A percentile compares a stretch with the other conserved stretches of the same genome.
phyloP scores from a whole-genome alignment of 2,797 vertebrate genomes.

The Coregonus suidteri region DNA sequence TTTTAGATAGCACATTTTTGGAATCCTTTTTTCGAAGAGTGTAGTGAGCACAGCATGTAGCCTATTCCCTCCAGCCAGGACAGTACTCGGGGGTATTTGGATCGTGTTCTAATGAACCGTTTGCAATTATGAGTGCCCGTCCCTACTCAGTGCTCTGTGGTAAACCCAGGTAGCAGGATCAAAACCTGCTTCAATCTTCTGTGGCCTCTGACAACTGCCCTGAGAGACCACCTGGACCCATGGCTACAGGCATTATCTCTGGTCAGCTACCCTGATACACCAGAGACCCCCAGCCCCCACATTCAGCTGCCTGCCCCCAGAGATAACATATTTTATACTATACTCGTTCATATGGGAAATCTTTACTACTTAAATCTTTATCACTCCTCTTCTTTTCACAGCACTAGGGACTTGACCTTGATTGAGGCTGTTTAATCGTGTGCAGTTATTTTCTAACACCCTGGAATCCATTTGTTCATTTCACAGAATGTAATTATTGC shows the following conservation, averaged over 20 bases:
- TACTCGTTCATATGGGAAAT: conserved; percentile 47
- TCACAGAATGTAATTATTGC: conserved; percentile 61
- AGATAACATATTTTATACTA: conserved; percentile 54
- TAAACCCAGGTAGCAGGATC: conserved; percentile 53
- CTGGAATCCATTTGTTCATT: conserved; percentile 58
- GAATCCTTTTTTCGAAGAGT: no score
- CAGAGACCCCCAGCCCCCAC: conserved; percentile 21
- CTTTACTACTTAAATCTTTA: conserved; percentile 53
- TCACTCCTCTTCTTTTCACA: conserved; percentile 52
- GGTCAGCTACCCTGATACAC: conserved; percentile 37
- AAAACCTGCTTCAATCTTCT: conserved; percentile 49
- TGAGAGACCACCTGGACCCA: conserved; percentile 19
- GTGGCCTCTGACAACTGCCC: conserved; percentile 18
- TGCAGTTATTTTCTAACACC: conserved; percentile 45
- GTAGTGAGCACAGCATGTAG: conserved; percentile 42
- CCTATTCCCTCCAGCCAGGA: conserved; percentile 50
- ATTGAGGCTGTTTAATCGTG: conserved; percentile 44
- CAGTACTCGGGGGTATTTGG: conserved; percentile 43
- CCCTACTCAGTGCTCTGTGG: conserved; percentile 51
- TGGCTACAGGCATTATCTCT: conserved; percentile 34
- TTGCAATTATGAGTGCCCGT: conserved; percentile 67
- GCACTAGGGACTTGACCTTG: conserved; percentile 49
- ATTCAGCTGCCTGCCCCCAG: conserved; percentile 41
- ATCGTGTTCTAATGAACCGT: conserved; percentile 67
- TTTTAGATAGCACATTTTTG: no score